Conservation (phyloP, 1,140 invertebrate species). For the Cecropterus lyciades region DNA sequence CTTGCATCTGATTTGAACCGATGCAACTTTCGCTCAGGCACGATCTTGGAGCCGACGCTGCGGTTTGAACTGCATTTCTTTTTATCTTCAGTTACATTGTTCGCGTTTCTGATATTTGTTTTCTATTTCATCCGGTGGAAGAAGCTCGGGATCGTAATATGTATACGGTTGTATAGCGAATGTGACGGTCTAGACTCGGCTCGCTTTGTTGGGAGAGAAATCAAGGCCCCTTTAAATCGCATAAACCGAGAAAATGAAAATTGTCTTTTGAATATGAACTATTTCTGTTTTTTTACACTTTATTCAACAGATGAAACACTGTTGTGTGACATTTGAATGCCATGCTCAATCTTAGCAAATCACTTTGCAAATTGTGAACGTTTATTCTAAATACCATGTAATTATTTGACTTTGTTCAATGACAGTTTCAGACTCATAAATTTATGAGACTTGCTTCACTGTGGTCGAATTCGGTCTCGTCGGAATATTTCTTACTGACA, state of each 20-base stretch:
- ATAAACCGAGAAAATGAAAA: slow-evolving; percentile 25
- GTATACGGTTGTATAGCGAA: slow-evolving; percentile 13
- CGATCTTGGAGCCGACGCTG: slow-evolving; percentile 56
- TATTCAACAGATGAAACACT: slow-evolving; percentile 20
- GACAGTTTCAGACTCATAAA: too few species aligned
- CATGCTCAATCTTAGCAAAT: neutral
- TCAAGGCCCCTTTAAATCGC: slow-evolving; percentile 15
- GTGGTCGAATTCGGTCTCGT: too few species aligned
- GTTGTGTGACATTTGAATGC: neutral
- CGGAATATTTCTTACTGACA: too few species aligned
- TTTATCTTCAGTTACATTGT: slow-evolving; percentile 57
- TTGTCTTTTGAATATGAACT: slow-evolving; percentile 20
- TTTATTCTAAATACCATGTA: neutral
- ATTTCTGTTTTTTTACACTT: slow-evolving; percentile 27
- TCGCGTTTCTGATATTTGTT: slow-evolving; percentile 50
- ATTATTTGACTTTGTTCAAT: too few species aligned
- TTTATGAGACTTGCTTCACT: too few species aligned
- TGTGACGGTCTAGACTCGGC: slow-evolving; percentile 27
- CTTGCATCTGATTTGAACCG: slow-evolving; percentile 68
- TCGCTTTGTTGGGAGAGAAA: slow-evolving; percentile 20
- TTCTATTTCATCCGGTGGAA: slow-evolving; percentile 46
- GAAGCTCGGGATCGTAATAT: slow-evolving; percentile 28
- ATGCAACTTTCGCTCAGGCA: slow-evolving; percentile 69
- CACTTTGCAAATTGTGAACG: neutral
- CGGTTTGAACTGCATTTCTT: slow-evolving; percentile 51